Evolutionary conservation across 1,140 invertebrate species (phyloP).

Genomic region (Drosophila watanabei): DNA sequence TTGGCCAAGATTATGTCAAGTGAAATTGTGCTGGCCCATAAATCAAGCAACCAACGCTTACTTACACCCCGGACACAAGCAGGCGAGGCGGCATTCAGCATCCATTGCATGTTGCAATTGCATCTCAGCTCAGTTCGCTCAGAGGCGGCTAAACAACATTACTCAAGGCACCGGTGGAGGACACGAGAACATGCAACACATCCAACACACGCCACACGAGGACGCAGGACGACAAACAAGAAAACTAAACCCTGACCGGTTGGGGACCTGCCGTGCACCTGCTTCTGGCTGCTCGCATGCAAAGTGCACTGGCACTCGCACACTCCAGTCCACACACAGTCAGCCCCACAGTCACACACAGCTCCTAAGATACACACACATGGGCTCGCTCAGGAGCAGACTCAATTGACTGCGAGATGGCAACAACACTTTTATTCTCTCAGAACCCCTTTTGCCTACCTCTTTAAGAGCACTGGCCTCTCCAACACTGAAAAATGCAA

Average conservation of each 20-base stretch:
- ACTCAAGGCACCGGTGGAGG: constrained; percentile 43
- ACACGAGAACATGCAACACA: constrained; percentile 36
- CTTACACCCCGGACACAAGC: constrained; percentile 17
- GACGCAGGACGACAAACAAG: constrained; percentile 29
- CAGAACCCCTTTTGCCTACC: constrained; percentile 11
- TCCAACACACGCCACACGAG: constrained; percentile 31
- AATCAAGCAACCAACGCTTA: constrained; percentile 47
- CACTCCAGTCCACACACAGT: constrained; percentile 1
- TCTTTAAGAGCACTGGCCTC: neutral
- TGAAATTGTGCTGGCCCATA: constrained; percentile 49
- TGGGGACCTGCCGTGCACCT: constrained; percentile 41
- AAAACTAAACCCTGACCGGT: constrained; percentile 54
- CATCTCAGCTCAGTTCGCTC: constrained; percentile 24
- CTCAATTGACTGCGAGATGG: constrained; percentile 56
- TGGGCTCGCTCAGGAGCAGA: constrained; percentile 16
- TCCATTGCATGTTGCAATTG: constrained; percentile 17
- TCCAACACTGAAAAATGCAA: neutral
- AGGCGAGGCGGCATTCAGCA: constrained; percentile 4
- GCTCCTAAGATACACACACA: neutral
- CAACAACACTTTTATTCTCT: constrained; percentile 50
- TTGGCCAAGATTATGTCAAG: constrained; percentile 54
- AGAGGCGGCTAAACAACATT: constrained; percentile 49
- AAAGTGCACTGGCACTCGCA: constrained; percentile 41
- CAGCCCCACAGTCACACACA: constrained; percentile 4
- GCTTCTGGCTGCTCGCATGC: constrained; percentile 42